Conservation (phyloP, 2,113 vertebrate species). For the Haemorhous mexicanus region DNA sequence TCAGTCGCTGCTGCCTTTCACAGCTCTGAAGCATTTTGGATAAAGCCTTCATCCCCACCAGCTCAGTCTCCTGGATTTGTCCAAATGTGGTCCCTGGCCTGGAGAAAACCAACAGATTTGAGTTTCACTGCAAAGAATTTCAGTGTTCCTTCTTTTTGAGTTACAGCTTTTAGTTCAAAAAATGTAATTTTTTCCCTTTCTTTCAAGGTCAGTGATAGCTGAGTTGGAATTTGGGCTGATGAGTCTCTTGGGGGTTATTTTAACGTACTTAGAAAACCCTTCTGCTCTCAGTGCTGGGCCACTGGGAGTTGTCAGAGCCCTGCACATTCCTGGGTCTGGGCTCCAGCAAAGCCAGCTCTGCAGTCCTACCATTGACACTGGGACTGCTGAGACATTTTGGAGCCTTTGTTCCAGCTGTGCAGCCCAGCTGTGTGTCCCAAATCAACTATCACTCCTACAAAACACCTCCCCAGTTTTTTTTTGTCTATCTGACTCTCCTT, state of each 20-base stretch:
- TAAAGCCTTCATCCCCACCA: neutral
- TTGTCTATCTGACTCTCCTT: neutral
- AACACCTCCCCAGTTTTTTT: neutral
- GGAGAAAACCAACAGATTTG: fast-evolving
- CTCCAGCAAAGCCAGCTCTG: neutral
- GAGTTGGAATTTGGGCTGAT: neutral
- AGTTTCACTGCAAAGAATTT: neutral
- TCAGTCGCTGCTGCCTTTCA: neutral
- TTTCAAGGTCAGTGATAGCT: neutral
- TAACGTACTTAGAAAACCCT: neutral
- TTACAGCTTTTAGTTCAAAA: neutral
- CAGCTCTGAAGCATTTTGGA: neutral
- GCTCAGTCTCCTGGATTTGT: neutral
- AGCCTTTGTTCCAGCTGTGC: neutral
- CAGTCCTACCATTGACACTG: fast-evolving
- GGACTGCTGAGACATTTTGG: neutral
- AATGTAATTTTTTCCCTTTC: neutral
- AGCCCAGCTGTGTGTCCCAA: neutral
- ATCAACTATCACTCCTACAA: fast-evolving
- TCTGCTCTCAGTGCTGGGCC: neutral
- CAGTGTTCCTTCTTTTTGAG: neutral
- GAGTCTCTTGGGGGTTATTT: neutral
- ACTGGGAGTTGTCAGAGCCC: neutral
- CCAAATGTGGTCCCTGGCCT: neutral
- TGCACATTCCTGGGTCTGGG: neutral